Percentiles rank a stretch among this genome's conserved stretches.
These are phyloP conservation scores for Ecliptopera silaceata DNA, from an alignment of 2,888 invertebrate genomes.

Conservation along the genomic window DNA sequence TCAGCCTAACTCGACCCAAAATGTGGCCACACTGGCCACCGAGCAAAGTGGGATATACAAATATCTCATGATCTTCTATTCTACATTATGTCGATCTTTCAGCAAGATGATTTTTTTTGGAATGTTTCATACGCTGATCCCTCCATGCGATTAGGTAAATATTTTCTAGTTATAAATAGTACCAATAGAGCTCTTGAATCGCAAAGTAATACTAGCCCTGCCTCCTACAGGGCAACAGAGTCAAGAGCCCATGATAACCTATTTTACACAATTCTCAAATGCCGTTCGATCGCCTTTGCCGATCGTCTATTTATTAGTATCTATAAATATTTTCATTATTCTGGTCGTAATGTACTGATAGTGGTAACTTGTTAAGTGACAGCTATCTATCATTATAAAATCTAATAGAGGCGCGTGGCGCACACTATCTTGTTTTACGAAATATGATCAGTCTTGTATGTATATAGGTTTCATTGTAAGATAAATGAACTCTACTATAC, in stretches of 20 bases:
- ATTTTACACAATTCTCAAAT: conserved; percentile 19
- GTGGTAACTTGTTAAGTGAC: conserved; percentile 38
- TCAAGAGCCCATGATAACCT: conserved; percentile 22
- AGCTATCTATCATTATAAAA: conserved; percentile 33
- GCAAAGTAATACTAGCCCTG: conserved; percentile 23
- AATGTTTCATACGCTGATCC: conserved; percentile 39
- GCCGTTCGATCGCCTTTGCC: conserved; percentile 26
- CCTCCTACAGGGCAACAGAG: conserved; percentile 23
- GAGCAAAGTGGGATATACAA: conserved; percentile 28
- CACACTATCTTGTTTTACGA: conserved; percentile 25
- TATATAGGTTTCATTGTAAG: conserved; percentile 29
- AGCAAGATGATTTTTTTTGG: conserved; percentile 37
- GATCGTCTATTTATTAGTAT: conserved; percentile 22
- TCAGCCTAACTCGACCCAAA: too few species aligned
- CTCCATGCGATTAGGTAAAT: conserved; percentile 29
- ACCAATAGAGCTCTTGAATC: conserved; percentile 24
- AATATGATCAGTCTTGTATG: conserved; percentile 30
- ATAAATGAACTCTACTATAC: conserved; percentile 31
- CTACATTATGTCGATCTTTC: conserved; percentile 33
- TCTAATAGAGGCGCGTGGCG: conserved; percentile 34
- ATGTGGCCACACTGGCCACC: conserved; percentile 32
- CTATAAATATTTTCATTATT: conserved; percentile 30
- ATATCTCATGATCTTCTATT: conserved; percentile 32
- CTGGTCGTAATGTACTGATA: conserved; percentile 25
- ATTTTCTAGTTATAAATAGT: conserved; percentile 24